Base-by-base conservation (phyloP, 2,888 invertebrate genomes). In the Drosophila stalkeri region DNA sequence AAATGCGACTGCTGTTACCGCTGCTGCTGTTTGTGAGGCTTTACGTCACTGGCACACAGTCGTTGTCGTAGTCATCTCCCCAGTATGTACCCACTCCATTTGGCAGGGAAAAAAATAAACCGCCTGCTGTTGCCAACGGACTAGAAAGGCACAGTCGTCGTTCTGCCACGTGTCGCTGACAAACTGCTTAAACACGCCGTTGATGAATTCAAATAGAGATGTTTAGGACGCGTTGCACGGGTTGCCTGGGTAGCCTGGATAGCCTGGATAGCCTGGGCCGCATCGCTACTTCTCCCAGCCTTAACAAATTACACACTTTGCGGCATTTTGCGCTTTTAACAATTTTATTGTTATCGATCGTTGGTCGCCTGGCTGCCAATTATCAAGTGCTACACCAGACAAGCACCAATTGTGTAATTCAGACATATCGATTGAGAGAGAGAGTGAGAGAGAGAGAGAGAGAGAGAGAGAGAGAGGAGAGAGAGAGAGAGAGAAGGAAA, bases 251-350 rank as follows among this genome's bases (percentile, higher is more conserved):
- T 9, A 37, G 51, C 47, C 59, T 37, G 18, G 37, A 8, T 8
- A 35, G 43, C 47, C 59, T 31, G 23, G 23, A 8, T 16, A 14
- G 16, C 39, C 16, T 39, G 39, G n/a, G n/a, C 43, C 23, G 41
- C 55, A 49, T 44, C 51, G 39, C 43, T 35, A 64, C 67, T 47
- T 23, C 27, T 16, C 23, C 54, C 54, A 35, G 37, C 54, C 39
- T 75, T 78, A 68, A 77, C 75, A 81, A 86, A 89, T 89, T 79
- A 89, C 89, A 87, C 82, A 85, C 86, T 86, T 89, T 87, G 87
- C 85, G 87, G 89, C 89, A 81, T 89, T 89, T 89, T 86, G 89
- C 86, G 86, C 85, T 87, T 86, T 86, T 86, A 82, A 87, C 81
- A 81, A 80, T 84, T 86, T 87, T 87, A 89, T 89, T 86, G 87